Base-by-base conservation (phyloP, 2,888 invertebrate species). In the Rhimphoctona megacephalus region DNA sequence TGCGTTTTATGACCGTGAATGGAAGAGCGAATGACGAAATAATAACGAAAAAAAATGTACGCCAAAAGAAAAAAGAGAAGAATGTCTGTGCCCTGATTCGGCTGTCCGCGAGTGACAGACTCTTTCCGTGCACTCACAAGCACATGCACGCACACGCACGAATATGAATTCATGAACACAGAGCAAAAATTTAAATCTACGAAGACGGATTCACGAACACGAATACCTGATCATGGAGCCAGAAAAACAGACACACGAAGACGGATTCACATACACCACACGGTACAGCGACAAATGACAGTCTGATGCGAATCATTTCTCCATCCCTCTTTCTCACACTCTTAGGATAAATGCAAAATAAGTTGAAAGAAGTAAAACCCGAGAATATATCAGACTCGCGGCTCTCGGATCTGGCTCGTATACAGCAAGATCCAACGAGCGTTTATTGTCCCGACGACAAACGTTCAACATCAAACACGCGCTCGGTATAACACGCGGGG, bases 381-480 rank as follows among this genome's bases (percentile, higher is more conserved):
- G 57, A 67, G 67, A 39, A 70, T 33, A 80, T 43, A 61, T 69
- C 11, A 69, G 74, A 64, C 66, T 78, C 33, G 57, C 30, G 69
- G 39, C 57, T 82, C 66, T 39, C 64, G 78, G 66, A 49, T 81
- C 79, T 76, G 7, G 36, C 74, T 69, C 80, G 80, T 69, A 43
- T 70, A 67, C 54, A 76, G 61, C 43, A 25, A 73, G 78, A 83
- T 72, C 43, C 86, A 83, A 84, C 87, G 83, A 84, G 81, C 79
- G 82, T 86, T 86, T 87, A 86, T 87, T 80, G 84, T 86, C 78
- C 86, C 81, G 82, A 86, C 86, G 86, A 87, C 84, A 86, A 87
- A 86, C 86, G 84, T 80, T 87, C 87, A 80, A 87, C 87, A 87
- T 86, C 87, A 87, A 87, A 87, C 83, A 84, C 73, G 72, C 72